Percentiles rank a stretch among this genome's conserved stretches.
Conservation (phyloP, 2,113 vertebrate species). For the Corythoichthys haematopterus region DNA sequence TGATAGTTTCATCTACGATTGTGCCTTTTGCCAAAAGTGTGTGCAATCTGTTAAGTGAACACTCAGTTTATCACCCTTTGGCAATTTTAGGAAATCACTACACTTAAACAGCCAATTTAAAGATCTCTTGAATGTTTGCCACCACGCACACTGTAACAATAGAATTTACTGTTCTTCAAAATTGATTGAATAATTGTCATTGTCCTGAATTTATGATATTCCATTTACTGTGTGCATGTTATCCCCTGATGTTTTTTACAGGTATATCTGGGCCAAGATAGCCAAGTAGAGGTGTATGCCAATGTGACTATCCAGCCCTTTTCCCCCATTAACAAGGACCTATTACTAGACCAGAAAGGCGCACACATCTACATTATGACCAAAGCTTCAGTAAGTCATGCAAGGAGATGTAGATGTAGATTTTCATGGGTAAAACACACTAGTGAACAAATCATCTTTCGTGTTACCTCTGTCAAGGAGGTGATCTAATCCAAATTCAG, state of each 20-base stretch:
- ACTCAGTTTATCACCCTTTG: neutral
- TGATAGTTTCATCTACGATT: neutral
- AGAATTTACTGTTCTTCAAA: neutral
- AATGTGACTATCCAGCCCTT: constrained; percentile 75
- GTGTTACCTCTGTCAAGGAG: neutral
- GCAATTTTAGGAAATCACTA: neutral
- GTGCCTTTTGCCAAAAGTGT: neutral
- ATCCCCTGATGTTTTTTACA: constrained; percentile 38
- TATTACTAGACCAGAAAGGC: constrained; percentile 79
- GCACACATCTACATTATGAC: constrained; percentile 89
- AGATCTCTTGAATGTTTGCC: neutral
- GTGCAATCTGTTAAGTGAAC: neutral
- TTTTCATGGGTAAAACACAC: neutral
- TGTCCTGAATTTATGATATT: neutral
- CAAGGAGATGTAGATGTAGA: too few species aligned
- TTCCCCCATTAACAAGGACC: constrained; percentile 79
- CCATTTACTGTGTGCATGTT: neutral
- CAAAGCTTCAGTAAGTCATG: constrained; percentile 74
- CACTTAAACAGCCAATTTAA: neutral
- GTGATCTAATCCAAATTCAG: neutral
- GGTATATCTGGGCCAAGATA: constrained; percentile 80
- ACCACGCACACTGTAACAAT: neutral
- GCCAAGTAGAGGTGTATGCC: constrained; percentile 71
- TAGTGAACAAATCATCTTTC: neutral
- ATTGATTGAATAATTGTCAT: neutral